Base-by-base conservation (phyloP, 2,888 invertebrate species). In the Parnassius apollo region DNA sequence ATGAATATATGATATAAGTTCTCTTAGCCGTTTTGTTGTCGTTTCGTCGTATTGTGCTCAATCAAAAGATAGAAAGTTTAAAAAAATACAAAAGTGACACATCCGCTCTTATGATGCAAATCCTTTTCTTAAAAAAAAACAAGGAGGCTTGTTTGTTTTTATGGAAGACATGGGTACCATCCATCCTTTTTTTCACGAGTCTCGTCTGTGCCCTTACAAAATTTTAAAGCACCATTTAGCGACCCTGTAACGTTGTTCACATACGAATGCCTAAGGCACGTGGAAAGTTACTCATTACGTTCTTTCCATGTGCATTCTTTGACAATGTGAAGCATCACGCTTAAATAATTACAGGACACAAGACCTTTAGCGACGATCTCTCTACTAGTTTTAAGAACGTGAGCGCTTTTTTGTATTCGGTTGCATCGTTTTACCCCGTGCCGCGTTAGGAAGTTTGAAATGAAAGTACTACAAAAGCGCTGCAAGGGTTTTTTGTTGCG, bases 341-440 rank as follows among this genome's bases (percentile, higher is more conserved):
- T 56, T 63, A 59, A 63, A 63, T 63, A 59, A 59, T 63, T 63
- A 54, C 59, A 59, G 42, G 49, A 12, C 49, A n/a, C n/a, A 11
- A 13, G 44, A 10, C 35, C 59, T 42, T 54, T 25, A 45, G 25
- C 25, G 44, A 42, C 45, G 12, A 12, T 51, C 13, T 48, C 58
- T 57, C 22, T 48, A 42, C 25, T 10, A 18, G 48, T 58, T 57
- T 52, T 48, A 12, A 49, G 52, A 11, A 53, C 25, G 35, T n/a
- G 35, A 45, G 35, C 48, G 44, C 54, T 55, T 50, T 50, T 48
- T 61, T 55, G 49, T n/a, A 61, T 50, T 55, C 50, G 44, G 50
- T 49, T 53, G 35, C 11, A 55, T 42, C 42, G 13, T 54, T 49
- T 49, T 53, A 46, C 46, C 9, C 53, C 13, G 13, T 51, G 51